Base-by-base conservation (phyloP, 1,140 invertebrate species). In the Tetraneura akinire region DNA sequence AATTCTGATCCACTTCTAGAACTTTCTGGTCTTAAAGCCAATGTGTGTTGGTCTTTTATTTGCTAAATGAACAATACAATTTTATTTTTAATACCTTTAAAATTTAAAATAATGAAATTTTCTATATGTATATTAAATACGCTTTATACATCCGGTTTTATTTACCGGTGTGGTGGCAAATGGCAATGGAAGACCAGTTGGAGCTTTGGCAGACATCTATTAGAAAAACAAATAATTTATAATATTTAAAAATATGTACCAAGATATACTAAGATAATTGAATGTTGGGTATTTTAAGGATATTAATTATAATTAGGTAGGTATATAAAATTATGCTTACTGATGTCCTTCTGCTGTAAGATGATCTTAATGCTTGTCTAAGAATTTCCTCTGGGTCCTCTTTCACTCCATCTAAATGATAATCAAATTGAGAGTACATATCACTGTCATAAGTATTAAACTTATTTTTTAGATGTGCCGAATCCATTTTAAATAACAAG, bases 341-440 rank as follows among this genome's bases (percentile, higher is more conserved):
- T 80, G 89, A 87, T 49, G 88, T 86, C 82, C 89, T 84, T 82
- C 87, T 86, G n/a, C 88, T 88, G 86, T 91, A 89, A 83, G 89
- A 90, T 60, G 88, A 87, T 82, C 86, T 86, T 11, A 91, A 86
- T 70, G 90, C 88, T 84, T 91, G 88, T 81, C 91, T 90, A 83
- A 91, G 90, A 66, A 86, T 87, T 83, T 89, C 88, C 86, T 92
- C 91, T 83, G 90, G 87, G 74, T 89, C 88, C 51, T 92, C 85
- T 86, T 91, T 88, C 85, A 91, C 88, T 23, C 89, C 90, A 82
- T 89, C 90, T 37, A 92, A 88, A 10, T 86, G 87, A 13, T 90
- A 88, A 82, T 90, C 88, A 83, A 90, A 91, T 81, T 91, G 90
- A 86, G 92, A 90, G 83, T 90, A 92, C 37, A 78, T 78, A 1